Base-by-base conservation (phyloP, 2,888 invertebrate genomes). In the Tethea ocularis region DNA sequence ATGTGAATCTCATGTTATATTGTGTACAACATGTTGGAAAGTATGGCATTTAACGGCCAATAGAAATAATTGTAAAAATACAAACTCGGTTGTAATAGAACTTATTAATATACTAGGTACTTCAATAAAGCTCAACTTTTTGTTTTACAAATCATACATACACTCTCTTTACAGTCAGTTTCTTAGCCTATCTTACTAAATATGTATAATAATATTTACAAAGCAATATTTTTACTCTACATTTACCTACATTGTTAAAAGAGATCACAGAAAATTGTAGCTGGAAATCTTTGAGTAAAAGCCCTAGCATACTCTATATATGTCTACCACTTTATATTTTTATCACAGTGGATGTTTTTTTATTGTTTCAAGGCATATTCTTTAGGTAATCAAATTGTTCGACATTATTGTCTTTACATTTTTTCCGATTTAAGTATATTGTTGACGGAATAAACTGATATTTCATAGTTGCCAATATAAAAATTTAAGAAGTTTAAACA, bases 181-280 rank as follows among this genome's bases (percentile, higher is more conserved):
- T 82, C 84, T 87, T 89, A 89, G 61, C 64, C 78, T 86, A 87
- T 61, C 72, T 76, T 71, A 68, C 67, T 78, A 71, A 66, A 71
- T 70, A 71, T 67, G 64, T 57, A 75, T 78, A 83, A 71, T 88
- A 85, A 83, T 92, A 92, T 92, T 87, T 92, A 92, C 92, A 91
- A 82, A 82, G 80, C 77, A 79, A 83, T 84, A 86, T 82, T 77
- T 87, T 84, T 80, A 87, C 77, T 86, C 86, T 88, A 87, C 84
- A 87, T 88, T 87, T 88, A 89, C 81, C 88, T 91, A 91, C 83
- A 89, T 88, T 87, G 89, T 90, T 92, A 89, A 88, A 88, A 93
- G 93, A 93, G 93, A 93, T 93, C 93, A 93, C 93, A 93, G 93
- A 93, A 93, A 93, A 93, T 93, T 92, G 93, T 93, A 93, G 93